phyloP scores from a whole-genome alignment of 2,113 vertebrate species.

The Catagonus wagneri region DNA sequence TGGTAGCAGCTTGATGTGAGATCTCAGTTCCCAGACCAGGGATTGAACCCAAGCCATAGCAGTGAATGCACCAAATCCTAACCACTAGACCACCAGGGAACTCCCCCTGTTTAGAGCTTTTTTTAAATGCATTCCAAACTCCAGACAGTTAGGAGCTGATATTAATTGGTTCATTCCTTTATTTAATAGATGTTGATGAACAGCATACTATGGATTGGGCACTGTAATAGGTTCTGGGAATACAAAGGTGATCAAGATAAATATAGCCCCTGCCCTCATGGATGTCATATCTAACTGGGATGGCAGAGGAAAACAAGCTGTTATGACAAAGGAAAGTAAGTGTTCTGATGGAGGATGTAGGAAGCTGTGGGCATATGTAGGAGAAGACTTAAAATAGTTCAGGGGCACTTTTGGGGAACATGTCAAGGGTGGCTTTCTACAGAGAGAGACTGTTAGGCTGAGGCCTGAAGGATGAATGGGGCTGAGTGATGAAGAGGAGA shows the following conservation, averaged over 20 bases:
- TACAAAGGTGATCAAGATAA: not conserved
- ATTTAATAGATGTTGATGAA: constrained; percentile 3
- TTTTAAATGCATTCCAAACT: no score
- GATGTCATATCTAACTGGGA: not conserved
- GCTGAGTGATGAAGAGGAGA: not conserved
- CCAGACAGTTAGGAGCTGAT: not conserved
- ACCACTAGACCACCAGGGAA: no score
- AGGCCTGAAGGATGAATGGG: not conserved
- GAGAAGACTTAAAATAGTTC: not conserved
- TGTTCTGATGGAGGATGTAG: not conserved
- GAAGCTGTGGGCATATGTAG: not conserved
- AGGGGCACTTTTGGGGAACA: not conserved
- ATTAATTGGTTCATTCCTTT: not conserved
- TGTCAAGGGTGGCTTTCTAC: not conserved
- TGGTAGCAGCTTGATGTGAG: no score
- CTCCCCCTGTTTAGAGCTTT: no score
- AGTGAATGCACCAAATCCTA: no score
- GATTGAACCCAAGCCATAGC: no score
- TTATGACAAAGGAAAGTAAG: not conserved
- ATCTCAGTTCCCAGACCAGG: no score
- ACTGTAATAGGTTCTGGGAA: not conserved
- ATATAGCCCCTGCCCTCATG: not conserved
- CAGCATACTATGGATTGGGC: not conserved
- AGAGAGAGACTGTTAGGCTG: not conserved
- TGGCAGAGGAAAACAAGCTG: not conserved